Evolutionary conservation across 2,113 vertebrate genomes (phyloP).

Genomic region (Marcusenius ussheri): DNA sequence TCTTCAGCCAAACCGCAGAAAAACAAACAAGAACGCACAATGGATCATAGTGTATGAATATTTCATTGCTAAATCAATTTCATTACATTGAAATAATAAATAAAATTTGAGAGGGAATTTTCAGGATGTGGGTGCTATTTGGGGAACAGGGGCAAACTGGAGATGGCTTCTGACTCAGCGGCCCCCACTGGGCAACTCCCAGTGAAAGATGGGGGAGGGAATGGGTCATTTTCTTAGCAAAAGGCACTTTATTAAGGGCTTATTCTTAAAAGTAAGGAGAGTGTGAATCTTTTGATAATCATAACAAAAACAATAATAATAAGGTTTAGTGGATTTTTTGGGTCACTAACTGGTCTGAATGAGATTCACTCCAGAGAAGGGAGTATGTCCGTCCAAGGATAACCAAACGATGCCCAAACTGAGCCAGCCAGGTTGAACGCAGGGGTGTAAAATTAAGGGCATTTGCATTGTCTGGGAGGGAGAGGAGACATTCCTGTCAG

Average conservation of each 20-base stretch:
- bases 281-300: background rate
- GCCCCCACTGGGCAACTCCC: background rate
- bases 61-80: background rate
- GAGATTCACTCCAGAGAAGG: background rate
- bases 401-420: background rate
- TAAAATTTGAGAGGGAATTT: background rate
- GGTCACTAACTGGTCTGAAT: background rate
- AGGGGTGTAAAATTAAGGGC: background rate
- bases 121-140: background rate
- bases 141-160: background rate
- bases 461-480: background rate
- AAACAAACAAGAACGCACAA: background rate
- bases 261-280: background rate
- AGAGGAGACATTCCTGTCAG: background rate
- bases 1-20: background rate
- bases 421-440: background rate
- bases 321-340: background rate
- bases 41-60: background rate
- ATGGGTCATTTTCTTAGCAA: background rate
- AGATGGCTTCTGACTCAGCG: background rate
- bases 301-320: background rate
- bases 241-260: background rate
- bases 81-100: background rate
- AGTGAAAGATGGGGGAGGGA: background rate
- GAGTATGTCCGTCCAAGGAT: background rate